Percentiles rank a stretch among this genome's conserved stretches.
Conservation (phyloP, 2,113 vertebrate genomes). For the Dinomys branickii region DNA sequence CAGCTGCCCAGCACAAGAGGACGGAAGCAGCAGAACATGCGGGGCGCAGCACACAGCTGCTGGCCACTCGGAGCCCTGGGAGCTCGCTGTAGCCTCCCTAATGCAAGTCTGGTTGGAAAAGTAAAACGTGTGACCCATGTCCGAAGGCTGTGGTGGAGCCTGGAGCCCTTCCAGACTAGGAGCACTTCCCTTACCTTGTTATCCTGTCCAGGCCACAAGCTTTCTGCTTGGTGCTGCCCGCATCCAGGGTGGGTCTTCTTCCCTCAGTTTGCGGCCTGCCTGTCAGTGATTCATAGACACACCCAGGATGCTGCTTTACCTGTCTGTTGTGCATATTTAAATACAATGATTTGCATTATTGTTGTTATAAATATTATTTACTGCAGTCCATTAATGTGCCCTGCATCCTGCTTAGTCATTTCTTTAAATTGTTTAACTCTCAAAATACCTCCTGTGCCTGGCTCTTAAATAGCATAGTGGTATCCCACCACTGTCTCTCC, state of each 20-base stretch:
- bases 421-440: neutral
- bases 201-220: neutral
- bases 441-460: neutral
- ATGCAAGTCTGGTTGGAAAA: neutral
- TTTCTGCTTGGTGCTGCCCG: neutral
- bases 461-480: neutral
- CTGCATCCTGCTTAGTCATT: neutral
- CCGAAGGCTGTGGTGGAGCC: neutral
- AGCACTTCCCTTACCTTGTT: neutral
- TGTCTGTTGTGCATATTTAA: neutral
- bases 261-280: neutral
- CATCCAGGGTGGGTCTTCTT: neutral
- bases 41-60: neutral
- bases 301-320: neutral
- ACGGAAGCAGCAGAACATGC: neutral
- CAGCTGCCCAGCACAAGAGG: neutral
- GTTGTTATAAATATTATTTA: neutral
- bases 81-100: too few relatives aligned
- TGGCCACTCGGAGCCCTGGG: neutral
- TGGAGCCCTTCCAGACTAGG: neutral
- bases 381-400: neutral
- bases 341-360: neutral
- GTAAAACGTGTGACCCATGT: neutral
- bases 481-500: neutral
- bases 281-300: neutral